Evolutionary conservation across 92 coral and sea anemone genomes (phyloP).

Genomic region (Porites lobata): DNA sequence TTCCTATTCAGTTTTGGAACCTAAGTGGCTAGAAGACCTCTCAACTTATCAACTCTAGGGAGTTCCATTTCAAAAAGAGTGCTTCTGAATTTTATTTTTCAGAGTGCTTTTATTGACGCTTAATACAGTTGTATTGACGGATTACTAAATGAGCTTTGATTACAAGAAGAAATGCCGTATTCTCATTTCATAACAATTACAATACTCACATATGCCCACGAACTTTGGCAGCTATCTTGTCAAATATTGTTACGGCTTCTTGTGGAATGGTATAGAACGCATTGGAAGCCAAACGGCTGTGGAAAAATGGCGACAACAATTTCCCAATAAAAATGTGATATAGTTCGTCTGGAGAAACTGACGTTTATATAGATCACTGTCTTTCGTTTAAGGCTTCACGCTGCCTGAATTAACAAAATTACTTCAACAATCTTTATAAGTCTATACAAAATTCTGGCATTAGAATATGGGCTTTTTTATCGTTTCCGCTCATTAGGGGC

Average conservation of each 20-base stretch:
- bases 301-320: not conserved
- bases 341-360: not conserved
- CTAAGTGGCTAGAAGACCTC: no score
- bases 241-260: constrained; percentile 31
- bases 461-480: not conserved
- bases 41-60: no score
- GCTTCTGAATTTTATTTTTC: no score
- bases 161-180: no score
- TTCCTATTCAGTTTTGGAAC: no score
- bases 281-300: constrained; percentile 23
- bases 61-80: no score
- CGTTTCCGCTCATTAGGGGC: not conserved
- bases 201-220: constrained; percentile 26
- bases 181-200: no score
- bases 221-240: not conserved
- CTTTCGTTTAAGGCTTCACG: not conserved
- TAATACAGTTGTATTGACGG: no score
- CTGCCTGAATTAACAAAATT: not conserved
- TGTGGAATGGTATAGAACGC: not conserved
- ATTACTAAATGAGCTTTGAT: no score
- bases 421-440: not conserved
- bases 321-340: no score
- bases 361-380: not conserved
- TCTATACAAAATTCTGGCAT: not conserved
- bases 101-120: no score